phyloP scores from a whole-genome alignment of 2,797 vertebrate species.

The Smutsia gigantea region DNA sequence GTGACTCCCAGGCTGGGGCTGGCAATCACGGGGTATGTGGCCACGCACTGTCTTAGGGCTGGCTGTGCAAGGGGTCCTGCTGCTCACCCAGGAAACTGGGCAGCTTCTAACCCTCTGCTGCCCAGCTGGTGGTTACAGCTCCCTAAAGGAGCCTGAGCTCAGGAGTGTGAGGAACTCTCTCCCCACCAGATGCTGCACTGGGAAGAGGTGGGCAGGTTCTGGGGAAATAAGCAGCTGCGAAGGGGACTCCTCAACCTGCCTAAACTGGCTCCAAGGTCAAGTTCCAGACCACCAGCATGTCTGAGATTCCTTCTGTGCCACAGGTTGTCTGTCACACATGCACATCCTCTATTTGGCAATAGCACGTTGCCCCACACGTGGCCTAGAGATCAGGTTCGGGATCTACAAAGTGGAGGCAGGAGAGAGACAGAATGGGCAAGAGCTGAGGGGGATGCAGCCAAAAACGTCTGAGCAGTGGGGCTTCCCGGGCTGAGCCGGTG shows the following conservation, averaged over 20 bases:
- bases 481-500: background rate
- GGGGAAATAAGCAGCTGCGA: background rate
- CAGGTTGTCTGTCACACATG: background rate
- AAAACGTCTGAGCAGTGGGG: background rate
- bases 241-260: background rate
- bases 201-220: background rate
- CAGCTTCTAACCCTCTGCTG: constrained; percentile 54
- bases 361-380: background rate
- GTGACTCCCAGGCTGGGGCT: constrained; percentile 73
- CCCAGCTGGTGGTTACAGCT: constrained; percentile 32
- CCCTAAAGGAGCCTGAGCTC: constrained; percentile 19
- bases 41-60: constrained; percentile 36
- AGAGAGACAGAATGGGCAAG: background rate
- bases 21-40: constrained; percentile 68
- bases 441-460: background rate
- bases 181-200: background rate
- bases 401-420: fast-evolving
- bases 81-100: constrained; percentile 63
- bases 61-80: constrained; percentile 64
- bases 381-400: background rate
- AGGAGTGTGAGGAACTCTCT: background rate
- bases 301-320: background rate
- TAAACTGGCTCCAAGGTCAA: background rate
- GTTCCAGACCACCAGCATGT: fast-evolving
- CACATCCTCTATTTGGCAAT: background rate